Base-by-base conservation (phyloP, 2,797 vertebrate species). In the Platalea minor region DNA sequence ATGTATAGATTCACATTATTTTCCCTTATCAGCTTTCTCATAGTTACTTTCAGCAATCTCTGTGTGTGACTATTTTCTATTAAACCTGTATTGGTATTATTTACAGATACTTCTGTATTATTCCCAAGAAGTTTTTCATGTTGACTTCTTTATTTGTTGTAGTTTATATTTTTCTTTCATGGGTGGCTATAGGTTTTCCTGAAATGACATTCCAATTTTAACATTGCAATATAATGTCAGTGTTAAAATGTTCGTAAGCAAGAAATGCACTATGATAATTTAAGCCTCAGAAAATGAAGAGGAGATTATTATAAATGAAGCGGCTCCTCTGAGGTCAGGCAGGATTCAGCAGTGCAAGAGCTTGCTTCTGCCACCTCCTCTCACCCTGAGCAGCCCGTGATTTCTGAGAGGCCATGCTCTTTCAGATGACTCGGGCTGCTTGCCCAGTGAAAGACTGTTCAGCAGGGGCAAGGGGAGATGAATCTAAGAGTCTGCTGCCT, bases 201-300 rank as follows among this genome's bases (percentile, higher is more conserved):
- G 72, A 77, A 92, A 93, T 35, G 81, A 92, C 90, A 82, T 85
- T 95, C 74, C 83, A 92, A 85, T 95, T 95, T 95, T 94, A 89
- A 57, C 81, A 75, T 31, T 25, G 81, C 75, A 78, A 26, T 95
- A 77, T 85, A 93, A 91, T 15, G 60, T 54, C 81, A 41, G 33
- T 33, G 31, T 85, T 94, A 88, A 91, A 89, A 70, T 11, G 43
- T 28, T 94, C 6, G 0, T 56, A 64, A 95, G 63, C 45, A 82
- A 56, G 81, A 88, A 94, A 63, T 53, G 41, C 25, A 4, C 63
- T 11, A 4, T 2, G 29, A 53, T 95, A 81, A 73, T 82, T 93
- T 81, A 72, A 86, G 60, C 24, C 39, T 64, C 48, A 25, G 67
- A 39, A 89, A 93, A 83, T 2, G 23, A 94, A 88, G 46, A 63